Evolutionary conservation across 2,113 vertebrate species (phyloP).

Genomic region (Hemiprocne comata): DNA sequence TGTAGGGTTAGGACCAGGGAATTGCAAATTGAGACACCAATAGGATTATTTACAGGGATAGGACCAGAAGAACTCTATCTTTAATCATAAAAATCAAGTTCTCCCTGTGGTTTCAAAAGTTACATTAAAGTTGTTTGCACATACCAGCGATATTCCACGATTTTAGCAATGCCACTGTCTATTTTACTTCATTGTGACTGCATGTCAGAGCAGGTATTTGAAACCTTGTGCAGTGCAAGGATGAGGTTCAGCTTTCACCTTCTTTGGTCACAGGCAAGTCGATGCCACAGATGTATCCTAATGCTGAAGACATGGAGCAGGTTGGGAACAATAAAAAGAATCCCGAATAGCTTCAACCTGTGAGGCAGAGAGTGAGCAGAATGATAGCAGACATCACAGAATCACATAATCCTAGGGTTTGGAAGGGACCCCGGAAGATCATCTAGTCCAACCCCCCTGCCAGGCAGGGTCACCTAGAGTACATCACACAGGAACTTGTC

Average conservation of each 20-base stretch:
- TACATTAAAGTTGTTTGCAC: neutral
- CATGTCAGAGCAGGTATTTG: neutral
- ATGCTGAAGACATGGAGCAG: neutral
- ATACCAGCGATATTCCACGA: neutral
- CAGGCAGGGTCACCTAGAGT: too few relatives aligned
- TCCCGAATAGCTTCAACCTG: neutral
- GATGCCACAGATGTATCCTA: neutral
- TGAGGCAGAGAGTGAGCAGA: neutral
- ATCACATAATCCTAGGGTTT: too few relatives aligned
- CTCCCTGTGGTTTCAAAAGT: neutral
- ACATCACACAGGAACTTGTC: too few relatives aligned
- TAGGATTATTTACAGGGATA: neutral
- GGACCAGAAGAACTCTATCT: neutral
- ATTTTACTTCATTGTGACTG: neutral
- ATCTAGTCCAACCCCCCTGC: too few relatives aligned
- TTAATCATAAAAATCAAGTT: neutral
- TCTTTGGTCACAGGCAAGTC: neutral
- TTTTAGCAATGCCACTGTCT: neutral
- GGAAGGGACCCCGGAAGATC: too few relatives aligned
- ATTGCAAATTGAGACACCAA: neutral
- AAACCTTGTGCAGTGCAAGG: neutral
- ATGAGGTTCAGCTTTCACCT: neutral
- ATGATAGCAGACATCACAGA: neutral
- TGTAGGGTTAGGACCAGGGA: neutral
- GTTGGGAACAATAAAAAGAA: neutral